Evolutionary conservation across 2,797 vertebrate species (phyloP), one percentile per base, ranked within the genome.

Genomic region (Synanceia verrucosa): DNA sequence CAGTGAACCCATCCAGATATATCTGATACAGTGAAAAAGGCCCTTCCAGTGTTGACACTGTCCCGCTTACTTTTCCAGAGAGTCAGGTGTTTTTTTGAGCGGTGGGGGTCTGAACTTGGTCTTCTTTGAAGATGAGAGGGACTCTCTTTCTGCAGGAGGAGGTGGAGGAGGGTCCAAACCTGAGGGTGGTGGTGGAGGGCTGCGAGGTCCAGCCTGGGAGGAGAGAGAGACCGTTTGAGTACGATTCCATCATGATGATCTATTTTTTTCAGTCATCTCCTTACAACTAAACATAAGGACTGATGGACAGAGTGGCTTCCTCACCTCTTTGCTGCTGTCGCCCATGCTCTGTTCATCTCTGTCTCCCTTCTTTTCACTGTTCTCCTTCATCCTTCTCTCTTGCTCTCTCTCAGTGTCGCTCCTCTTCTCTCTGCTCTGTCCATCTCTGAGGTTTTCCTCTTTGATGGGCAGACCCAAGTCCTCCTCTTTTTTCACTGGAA

Each of bases 41-140:
- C 24, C 21, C 2, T n/a, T 36, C 14, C 6, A 0, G 12, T 11
- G n/a, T 36, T 1, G 0, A n/a, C 9, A 8, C 18, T 7, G 10
- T 19, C 26, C 23, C n/a, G 91, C 96, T 95, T 90, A 98, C 97
- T 95, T 97, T 89, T 97, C 96, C 8, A 93, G 92, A 13, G 94
- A 91, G 80, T 96, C 96, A 1, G 95, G 95, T 1, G 96, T 95
- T 91, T 94, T 97, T 90, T 97, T 97, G 76, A 98, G 92, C 0
- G 96, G 97, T 0, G 97, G 97, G 14, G 97, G 97, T 41, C 96
- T 94, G 80, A 94, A 94, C 88, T 97, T 98, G 81, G 90, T 91
- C 91, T 95, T 98, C 92, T 97, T 97, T 34, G 43, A 87, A 41
- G 69, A 92, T 0, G 91, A 84, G 53, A 91, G 82, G 31, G 91